Evolutionary conservation across 2,113 vertebrate species (phyloP).

Genomic region (Grammomys surdaster): DNA sequence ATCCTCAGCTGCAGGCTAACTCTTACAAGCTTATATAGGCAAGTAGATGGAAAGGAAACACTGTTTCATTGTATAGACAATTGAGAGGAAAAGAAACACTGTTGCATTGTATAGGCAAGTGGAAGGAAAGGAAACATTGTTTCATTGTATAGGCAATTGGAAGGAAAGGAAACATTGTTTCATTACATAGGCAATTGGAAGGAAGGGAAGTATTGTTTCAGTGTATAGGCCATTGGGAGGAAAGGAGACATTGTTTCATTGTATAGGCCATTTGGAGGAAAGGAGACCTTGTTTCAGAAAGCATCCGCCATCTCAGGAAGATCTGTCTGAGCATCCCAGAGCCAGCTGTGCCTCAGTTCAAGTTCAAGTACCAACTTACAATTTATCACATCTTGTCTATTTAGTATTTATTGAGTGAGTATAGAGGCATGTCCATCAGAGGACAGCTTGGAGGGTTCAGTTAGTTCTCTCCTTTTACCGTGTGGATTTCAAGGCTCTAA

Average conservation of each 20-base stretch:
- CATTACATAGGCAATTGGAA: no score
- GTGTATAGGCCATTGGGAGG: no score
- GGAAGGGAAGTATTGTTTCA: not conserved
- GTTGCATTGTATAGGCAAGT: not conserved
- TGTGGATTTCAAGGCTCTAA: not conserved
- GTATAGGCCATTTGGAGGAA: not conserved
- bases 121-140: not conserved
- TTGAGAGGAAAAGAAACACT: not conserved
- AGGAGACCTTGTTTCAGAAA: not conserved
- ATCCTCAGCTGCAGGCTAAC: not conserved
- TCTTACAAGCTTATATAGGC: no score
- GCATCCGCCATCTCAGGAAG: not conserved
- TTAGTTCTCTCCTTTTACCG: not conserved
- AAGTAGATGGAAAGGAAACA: not conserved
- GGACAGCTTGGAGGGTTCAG: not conserved
- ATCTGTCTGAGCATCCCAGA: not conserved
- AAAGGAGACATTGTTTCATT: not conserved
- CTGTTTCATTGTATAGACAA: not conserved
- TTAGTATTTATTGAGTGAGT: not conserved
- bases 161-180: not conserved
- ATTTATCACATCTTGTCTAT: not conserved
- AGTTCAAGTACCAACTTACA: not conserved
- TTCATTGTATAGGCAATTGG: not conserved
- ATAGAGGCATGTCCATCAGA: not conserved
- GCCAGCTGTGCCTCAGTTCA: not conserved